These are phyloP conservation scores for Danio choprae DNA, from an alignment of 2,797 vertebrate genomes.

Conservation along the genomic window DNA sequence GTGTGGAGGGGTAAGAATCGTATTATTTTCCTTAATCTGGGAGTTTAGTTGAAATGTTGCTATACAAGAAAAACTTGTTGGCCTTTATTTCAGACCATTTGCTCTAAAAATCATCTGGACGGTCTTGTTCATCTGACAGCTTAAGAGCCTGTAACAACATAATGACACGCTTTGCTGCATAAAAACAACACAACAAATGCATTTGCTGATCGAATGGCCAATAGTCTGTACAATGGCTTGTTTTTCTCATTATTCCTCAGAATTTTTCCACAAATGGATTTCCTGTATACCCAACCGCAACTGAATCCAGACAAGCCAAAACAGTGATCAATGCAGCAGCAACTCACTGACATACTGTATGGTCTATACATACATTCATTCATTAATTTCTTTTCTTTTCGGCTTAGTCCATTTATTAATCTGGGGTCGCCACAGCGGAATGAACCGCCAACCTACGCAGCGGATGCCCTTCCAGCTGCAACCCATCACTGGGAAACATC, in stretches of 20 bases:
- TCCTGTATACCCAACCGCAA: neutral
- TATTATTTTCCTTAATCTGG: neutral
- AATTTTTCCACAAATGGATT: neutral
- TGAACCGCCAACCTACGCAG: no score
- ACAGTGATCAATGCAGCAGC: neutral
- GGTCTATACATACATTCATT: no score
- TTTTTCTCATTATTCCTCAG: neutral
- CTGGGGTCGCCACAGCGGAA: no score
- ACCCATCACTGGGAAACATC: no score
- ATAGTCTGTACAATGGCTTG: neutral
- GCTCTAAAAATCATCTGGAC: neutral
- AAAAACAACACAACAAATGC: neutral
- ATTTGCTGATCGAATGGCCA: neutral
- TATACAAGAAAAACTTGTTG: neutral
- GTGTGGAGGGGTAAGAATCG: no score
- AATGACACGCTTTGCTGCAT: neutral
- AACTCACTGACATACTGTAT: neutral
- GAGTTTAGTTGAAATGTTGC: neutral
- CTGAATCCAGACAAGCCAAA: neutral
- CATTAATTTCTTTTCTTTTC: no score
- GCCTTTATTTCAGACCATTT: neutral
- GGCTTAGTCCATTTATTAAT: no score
- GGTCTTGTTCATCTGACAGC: neutral
- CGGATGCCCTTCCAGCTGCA: no score
- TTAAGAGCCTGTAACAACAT: conserved; percentile 11